Evolutionary conservation across 2,888 invertebrate genomes (phyloP), one percentile per base, ranked within the genome.

Genomic region (Cylindroiulus punctatus): DNA sequence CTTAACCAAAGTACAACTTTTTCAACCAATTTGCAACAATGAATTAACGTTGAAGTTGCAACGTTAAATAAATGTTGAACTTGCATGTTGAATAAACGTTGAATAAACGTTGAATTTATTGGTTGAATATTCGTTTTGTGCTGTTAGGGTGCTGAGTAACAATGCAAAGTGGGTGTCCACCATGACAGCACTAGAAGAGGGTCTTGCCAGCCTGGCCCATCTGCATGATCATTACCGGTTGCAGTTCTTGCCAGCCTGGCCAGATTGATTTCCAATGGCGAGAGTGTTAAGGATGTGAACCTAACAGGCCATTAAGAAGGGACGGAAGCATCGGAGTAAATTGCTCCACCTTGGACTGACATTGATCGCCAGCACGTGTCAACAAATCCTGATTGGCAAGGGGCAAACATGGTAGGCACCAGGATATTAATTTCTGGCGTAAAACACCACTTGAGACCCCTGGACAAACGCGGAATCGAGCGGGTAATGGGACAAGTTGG

Each of bases 301-400:
- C 52, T 57, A 57, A 57, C 52, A 57, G 52, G 17, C 52, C 52
- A 57, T 57, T 57, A 57, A 57, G 52, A 57, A 17, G 17, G 52
- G 52, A 57, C 52, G 52, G 52, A 57, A 57, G 52, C n/a, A 19
- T 57, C 1, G 52, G n/a, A n/a, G n/a, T 57, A 57, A 57, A 57
- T 57, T 57, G 52, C 52, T 57, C 52, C 52, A 57, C 52, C 52
- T 57, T 57, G 52, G 52, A 57, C 52, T 57, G 52, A 57, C 52
- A 57, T 57, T 57, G 52, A 57, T 57, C 52, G n/a, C n/a, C n/a
- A 19, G 12, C 52, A 57, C 52, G 52, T 57, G 52, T 57, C 52
- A 57, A 57, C 52, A 57, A 57, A 57, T 19, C n/a, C n/a, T 57
- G 52, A n/a, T 57, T 57, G 12, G 52, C 52, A 57, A 57, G 52